Percentiles rank a stretch among this genome's conserved stretches.
Evolutionary conservation across 2,888 invertebrate species (phyloP).

Genomic region (Drosophila crucigera): DNA sequence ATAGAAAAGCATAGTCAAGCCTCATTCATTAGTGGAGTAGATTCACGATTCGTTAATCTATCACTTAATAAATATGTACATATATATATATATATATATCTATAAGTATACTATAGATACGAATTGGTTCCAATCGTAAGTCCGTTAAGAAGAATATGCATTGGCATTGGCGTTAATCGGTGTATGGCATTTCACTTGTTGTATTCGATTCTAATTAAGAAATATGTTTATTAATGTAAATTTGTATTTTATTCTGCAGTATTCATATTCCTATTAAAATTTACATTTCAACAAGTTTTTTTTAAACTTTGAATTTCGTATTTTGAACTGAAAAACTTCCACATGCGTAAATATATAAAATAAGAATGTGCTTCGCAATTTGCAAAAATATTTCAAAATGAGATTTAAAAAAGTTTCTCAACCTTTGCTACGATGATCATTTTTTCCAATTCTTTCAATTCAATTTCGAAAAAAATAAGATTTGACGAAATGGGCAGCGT

Average conservation of each 20-base stretch:
- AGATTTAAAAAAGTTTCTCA: neutral
- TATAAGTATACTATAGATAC: neutral
- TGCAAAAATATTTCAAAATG: neutral
- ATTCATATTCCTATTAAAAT: neutral
- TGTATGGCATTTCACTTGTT: neutral
- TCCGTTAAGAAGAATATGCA: neutral
- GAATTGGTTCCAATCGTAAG: neutral
- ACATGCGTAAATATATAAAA: neutral
- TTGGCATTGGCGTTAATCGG: neutral
- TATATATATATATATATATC: neutral
- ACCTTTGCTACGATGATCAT: neutral
- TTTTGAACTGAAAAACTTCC: neutral
- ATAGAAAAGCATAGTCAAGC: constrained; percentile 3
- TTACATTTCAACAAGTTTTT: neutral
- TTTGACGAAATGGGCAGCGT: neutral
- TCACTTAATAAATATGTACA: neutral
- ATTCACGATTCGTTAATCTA: neutral
- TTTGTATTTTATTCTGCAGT: neutral
- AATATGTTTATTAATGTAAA: neutral
- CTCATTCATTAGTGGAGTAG: constrained; percentile 6
- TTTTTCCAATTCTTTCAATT: neutral
- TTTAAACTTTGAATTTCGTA: neutral
- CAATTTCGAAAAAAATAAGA: neutral
- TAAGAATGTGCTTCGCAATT: neutral
- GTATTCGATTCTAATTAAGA: neutral